A percentile compares a stretch with the other conserved stretches of the same genome.
Evolutionary conservation across 2,113 vertebrate genomes (phyloP).

Genomic region (Otolemur garnettii): DNA sequence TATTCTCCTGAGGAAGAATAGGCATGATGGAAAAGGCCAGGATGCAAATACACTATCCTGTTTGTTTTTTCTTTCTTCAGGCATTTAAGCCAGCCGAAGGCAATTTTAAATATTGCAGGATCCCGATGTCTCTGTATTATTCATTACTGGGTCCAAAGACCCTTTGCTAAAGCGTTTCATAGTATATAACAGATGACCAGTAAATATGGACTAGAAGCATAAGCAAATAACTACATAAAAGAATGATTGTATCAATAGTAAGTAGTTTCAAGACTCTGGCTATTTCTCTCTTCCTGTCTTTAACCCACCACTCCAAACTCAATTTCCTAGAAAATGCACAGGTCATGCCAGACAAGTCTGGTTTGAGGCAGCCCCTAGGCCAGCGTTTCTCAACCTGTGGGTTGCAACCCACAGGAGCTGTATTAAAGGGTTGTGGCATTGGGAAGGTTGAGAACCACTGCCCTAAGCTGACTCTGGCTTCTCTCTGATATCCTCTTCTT

Average conservation of each 20-base stretch:
- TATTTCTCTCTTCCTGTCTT: background rate
- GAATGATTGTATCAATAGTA: background rate
- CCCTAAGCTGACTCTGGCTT: background rate
- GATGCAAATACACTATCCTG: background rate
- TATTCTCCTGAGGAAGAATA: background rate
- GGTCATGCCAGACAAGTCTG: background rate
- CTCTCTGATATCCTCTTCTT: background rate
- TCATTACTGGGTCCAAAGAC: background rate
- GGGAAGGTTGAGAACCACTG: no score
- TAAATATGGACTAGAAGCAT: background rate
- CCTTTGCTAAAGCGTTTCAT: background rate
- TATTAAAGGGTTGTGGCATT: no score
- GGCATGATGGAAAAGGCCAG: constrained; percentile 19
- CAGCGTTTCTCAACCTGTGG: no score
- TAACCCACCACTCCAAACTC: background rate
- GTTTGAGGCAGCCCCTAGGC: background rate
- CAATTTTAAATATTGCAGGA: constrained; percentile 5
- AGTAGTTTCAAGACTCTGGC: background rate
- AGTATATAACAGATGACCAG: background rate
- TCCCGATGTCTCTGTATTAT: background rate
- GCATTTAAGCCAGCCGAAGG: constrained; percentile 6
- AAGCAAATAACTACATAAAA: background rate
- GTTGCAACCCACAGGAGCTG: no score
- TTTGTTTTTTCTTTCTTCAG: constrained; percentile 51
- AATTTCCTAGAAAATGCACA: background rate